Evolutionary conservation across 2,113 vertebrate genomes (phyloP).

Genomic region (Xiphias gladius): DNA sequence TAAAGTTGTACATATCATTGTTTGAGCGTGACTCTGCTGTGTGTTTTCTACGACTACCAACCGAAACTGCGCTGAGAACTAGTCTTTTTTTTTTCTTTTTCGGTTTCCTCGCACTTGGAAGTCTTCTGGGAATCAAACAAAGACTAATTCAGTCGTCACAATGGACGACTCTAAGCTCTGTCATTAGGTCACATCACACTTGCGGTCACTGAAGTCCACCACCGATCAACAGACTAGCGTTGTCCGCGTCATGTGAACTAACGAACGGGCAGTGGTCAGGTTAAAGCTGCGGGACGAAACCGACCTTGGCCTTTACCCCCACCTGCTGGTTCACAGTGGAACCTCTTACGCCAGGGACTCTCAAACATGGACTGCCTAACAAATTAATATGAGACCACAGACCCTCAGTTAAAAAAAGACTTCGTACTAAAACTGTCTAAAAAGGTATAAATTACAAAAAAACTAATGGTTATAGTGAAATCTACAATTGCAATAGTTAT

Average conservation of each 20-base stretch:
- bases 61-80: neutral
- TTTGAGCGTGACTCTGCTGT: slow-evolving; percentile 18
- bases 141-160: neutral
- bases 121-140: neutral
- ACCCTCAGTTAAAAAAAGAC: neutral
- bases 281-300: slow-evolving; percentile 11
- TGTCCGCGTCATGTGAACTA: neutral
- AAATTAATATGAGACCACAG: slow-evolving; percentile 13
- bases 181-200: neutral
- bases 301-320: slow-evolving; percentile 49
- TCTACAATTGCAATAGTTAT: neutral
- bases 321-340: slow-evolving; percentile 57
- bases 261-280: neutral
- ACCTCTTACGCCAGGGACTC: slow-evolving; percentile 6
- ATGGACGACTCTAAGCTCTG: neutral
- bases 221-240: neutral
- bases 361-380: neutral
- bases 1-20: slow-evolving; percentile 41
- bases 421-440: neutral
- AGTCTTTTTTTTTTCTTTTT: neutral
- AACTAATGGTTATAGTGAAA: neutral
- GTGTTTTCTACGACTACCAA: slow-evolving; percentile 8
- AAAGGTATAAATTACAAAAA: neutral
- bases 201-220: slow-evolving; percentile 15
- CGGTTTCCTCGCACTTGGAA: neutral